Evolutionary conservation across 2,797 vertebrate species (phyloP), one percentile per base, ranked within the genome.

Genomic region (Dipus sagitta): DNA sequence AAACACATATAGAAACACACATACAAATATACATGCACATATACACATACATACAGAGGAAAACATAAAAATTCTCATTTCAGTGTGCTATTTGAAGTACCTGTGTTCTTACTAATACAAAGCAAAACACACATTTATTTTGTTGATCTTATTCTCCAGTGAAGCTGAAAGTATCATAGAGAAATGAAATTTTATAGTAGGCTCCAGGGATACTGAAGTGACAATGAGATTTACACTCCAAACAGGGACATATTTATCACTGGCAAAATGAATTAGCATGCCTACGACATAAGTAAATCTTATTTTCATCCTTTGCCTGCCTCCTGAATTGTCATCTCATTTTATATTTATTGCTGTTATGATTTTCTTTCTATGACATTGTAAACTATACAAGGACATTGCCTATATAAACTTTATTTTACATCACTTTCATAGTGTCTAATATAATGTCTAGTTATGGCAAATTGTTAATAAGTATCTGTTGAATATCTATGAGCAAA

Each of bases 251-350:
- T 71, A 24, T 81, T 30, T 65, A 47, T 83, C 32, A 86, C 30
- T 77, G 72, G 47, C 28, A 88, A 75, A 94, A 90, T 65, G 30
- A 85, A 72, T 94, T 81, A 85, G n/a, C n/a, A n/a, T 71, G 70
- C 74, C 65, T 62, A 80, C 90, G 89, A 88, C 17, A 28, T 54
- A 94, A 64, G 52, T 32, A 32, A 91, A 87, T 82, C 60, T 95
- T 74, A 85, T 82, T 84, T 88, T 26, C 67, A 74, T 17, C 8
- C 10, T 18, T 65, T 94, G 28, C 28, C 23, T 42, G 34, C 32
- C 38, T 80, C 75, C 20, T 76, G 32, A 80, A 26, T 79, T 86
- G 18, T 84, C 92, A 82, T 52, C 28, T 75, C 17, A 80, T 80
- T 81, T 92, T 34, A 78, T 82, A 42, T 14, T 72, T 76, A 65